These are phyloP conservation scores for Champsocephalus gunnari DNA, from an alignment of 2,797 vertebrate species.

Conservation along the genomic window DNA sequence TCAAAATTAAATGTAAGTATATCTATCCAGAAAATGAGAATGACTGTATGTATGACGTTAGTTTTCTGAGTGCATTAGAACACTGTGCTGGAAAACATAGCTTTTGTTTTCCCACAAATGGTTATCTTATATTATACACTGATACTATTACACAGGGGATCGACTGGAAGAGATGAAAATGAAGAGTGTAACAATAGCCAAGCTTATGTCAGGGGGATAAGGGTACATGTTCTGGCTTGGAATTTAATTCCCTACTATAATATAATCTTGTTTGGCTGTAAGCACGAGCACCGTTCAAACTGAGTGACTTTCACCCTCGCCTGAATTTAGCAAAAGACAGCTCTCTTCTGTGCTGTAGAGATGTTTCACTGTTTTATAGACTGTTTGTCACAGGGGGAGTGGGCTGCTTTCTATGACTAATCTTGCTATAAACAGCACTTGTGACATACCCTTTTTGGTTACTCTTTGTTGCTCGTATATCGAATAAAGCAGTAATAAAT, in stretches of 20 bases:
- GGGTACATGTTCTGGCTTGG: constrained; percentile 29
- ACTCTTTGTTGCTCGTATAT: constrained; percentile 53
- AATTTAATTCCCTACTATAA: constrained; percentile 59
- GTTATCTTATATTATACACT: constrained; percentile 38
- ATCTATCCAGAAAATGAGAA: neutral
- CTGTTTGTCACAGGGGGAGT: constrained; percentile 72
- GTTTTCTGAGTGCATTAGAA: constrained; percentile 13
- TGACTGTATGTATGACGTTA: neutral
- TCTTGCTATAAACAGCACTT: constrained; percentile 80
- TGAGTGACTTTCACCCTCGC: constrained; percentile 21
- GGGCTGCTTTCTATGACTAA: constrained; percentile 80
- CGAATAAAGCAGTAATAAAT: constrained; percentile 54
- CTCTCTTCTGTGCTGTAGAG: constrained; percentile 57
- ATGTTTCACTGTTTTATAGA: constrained; percentile 68
- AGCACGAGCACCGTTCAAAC: constrained; percentile 40
- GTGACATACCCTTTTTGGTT: constrained; percentile 71
- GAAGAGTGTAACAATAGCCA: constrained; percentile 55
- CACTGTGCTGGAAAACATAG: neutral
- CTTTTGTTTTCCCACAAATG: constrained; percentile 39
- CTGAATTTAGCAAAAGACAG: constrained; percentile 47
- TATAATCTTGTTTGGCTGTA: constrained; percentile 67
- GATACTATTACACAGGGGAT: constrained; percentile 55
- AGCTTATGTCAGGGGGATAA: constrained; percentile 51
- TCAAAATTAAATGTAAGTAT: neutral
- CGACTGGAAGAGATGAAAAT: constrained; percentile 56